Evolutionary conservation across 1,140 invertebrate species (phyloP), one percentile per base, ranked within the genome.

Genomic region (Mizuhopecten yessoensis): DNA sequence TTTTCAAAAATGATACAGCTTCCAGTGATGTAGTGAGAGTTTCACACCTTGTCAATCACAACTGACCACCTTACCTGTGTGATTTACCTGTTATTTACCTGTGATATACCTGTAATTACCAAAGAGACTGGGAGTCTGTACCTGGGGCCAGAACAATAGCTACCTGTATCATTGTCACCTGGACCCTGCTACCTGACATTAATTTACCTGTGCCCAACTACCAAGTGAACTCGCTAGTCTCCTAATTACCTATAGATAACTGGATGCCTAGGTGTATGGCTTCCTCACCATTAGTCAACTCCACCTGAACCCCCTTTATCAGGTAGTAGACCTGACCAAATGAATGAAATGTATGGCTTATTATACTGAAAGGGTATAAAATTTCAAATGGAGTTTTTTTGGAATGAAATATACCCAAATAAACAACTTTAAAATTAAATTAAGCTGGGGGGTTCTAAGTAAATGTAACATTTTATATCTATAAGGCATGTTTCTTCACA

Each of bases 31-130:
- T 5, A 3, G 15, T 75, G 20, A 29, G 11, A 29, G 29, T 75
- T 75, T 75, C 57, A 75, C 57, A 75, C 57, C 57, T 75, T 9
- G 57, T 17, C 57, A 75, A 75, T 75, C 57, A 75, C 57, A 75
- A 75, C 23, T 45, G 17, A 45, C 42, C 17, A 20, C 17, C 42
- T 75, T 75, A 75, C 57, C 57, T 75, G 57, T 75, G 57, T 29
- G n/a, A 75, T 75, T 29, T 75, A 75, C 57, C 57, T 75, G 57
- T 75, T 9, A 75, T 75, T 75, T 75, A 75, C 57, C 23, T 75
- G n/a, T 75, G 57, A 11, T 29, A 29, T 11, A 75, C 57, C 57
- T 75, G 57, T 75, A 75, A 75, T 29, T 75, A 75, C 57, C 57
- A n/a, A 29, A 17, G 57, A 75, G 57, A 75, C 57, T 75, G 57